phyloP scores from a whole-genome alignment of 2,113 vertebrate species.

The Epinephelus fuscoguttatus region DNA sequence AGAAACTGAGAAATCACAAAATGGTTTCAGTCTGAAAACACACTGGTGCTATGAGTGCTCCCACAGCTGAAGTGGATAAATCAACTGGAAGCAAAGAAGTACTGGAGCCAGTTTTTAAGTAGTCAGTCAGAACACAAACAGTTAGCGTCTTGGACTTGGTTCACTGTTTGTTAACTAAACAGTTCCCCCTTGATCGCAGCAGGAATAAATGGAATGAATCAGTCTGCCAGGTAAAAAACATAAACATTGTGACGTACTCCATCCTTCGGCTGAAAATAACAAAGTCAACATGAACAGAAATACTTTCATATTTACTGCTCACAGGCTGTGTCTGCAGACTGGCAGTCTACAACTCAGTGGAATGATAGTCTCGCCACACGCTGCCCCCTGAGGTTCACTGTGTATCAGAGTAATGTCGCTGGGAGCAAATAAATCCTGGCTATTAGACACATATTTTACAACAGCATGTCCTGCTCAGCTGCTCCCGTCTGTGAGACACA shows the following conservation, averaged over 20 bases:
- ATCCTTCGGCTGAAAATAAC: slow-evolving; percentile 73
- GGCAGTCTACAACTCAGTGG: slow-evolving; percentile 46
- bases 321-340: slow-evolving; percentile 71
- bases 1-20: slow-evolving; percentile 40
- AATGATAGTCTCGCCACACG: slow-evolving; percentile 42
- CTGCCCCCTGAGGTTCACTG: slow-evolving; percentile 52
- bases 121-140: slow-evolving; percentile 51
- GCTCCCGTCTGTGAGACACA: neutral
- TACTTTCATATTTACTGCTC: slow-evolving; percentile 60
- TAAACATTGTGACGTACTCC: slow-evolving; percentile 67
- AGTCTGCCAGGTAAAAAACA: slow-evolving; percentile 68
- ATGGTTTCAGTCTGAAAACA: slow-evolving; percentile 34
- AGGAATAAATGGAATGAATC: slow-evolving; percentile 58
- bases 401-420: slow-evolving; percentile 17
- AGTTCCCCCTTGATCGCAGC: slow-evolving; percentile 46
- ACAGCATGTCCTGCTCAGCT: slow-evolving; percentile 17
- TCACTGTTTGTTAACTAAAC: slow-evolving; percentile 59
- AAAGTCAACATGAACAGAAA: slow-evolving; percentile 72
- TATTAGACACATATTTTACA: slow-evolving; percentile 19
- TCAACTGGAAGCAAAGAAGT: slow-evolving; percentile 21
- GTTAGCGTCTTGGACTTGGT: slow-evolving; percentile 43
- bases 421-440: slow-evolving; percentile 32
- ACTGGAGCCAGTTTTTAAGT: slow-evolving; percentile 41
- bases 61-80: slow-evolving; percentile 48
- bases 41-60: slow-evolving; percentile 21